These are phyloP conservation scores for Hemaris fuciformis DNA, from an alignment of 2,888 invertebrate genomes.

Conservation along the genomic window DNA sequence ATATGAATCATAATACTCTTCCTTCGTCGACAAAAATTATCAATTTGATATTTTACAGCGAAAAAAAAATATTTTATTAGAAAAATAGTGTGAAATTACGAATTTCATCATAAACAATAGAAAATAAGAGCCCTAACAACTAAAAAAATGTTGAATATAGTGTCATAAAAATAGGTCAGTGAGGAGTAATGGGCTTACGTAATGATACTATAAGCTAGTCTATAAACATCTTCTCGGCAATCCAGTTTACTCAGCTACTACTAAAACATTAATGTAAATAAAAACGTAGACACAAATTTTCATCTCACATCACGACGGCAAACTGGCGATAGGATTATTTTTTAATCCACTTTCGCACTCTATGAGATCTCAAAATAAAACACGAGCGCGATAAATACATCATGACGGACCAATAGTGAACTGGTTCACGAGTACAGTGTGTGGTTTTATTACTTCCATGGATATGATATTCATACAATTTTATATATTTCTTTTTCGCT, in stretches of 20 bases:
- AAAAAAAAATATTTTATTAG: no score
- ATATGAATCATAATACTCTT: no score
- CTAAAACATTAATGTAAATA: background rate
- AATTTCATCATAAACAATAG: no score
- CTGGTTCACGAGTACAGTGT: constrained; percentile 34
- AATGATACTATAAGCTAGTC: no score
- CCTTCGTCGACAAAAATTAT: no score
- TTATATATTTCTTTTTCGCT: background rate
- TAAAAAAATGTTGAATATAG: no score
- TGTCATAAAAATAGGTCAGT: no score
- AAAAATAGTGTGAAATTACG: no score
- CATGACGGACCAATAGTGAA: constrained; percentile 34
- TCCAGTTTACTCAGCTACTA: background rate
- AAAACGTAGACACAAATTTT: background rate
- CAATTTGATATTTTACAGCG: no score
- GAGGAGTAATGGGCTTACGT: no score
- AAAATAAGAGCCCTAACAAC: no score
- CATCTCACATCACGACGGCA: background rate
- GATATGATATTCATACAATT: background rate
- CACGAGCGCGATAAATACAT: constrained; percentile 40
- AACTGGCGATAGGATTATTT: constrained; percentile 29
- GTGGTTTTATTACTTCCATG: constrained; percentile 30
- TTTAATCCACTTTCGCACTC: constrained; percentile 37
- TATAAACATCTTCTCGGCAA: background rate
- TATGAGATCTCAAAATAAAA: constrained; percentile 43